Conservation (phyloP, 2,888 invertebrate species). For the Andrena camellia region DNA sequence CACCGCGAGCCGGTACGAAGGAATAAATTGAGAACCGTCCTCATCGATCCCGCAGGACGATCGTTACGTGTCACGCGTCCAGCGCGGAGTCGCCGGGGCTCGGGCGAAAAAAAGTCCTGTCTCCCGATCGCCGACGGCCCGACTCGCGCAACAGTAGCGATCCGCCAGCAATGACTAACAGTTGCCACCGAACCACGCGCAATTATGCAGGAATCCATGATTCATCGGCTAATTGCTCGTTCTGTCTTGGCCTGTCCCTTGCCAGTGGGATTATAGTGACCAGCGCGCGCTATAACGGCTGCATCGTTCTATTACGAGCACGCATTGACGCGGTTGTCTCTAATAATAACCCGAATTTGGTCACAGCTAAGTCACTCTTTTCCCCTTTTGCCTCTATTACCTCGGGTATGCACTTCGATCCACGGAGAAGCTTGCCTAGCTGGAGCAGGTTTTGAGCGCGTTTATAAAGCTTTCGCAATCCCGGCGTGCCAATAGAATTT, state of each 20-base stretch:
- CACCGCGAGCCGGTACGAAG: conserved; percentile 24
- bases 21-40: conserved; percentile 13
- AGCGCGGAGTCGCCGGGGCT: conserved; percentile 22
- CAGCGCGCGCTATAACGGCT: conserved; percentile 8
- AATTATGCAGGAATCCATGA: conserved; percentile 30
- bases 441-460: conserved; percentile 15
- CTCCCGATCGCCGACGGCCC: conserved; percentile 10
- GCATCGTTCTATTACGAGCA: conserved; percentile 24
- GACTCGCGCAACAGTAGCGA: neutral
- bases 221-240: conserved; percentile 27
- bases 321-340: conserved; percentile 8
- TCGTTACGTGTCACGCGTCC: conserved; percentile 38
- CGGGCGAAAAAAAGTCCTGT: conserved; percentile 42
- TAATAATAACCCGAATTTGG: conserved; percentile 48
- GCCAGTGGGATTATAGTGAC: neutral
- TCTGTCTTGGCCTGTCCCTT: conserved; percentile 17
- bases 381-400: conserved; percentile 12
- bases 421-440: conserved; percentile 17
- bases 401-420: conserved; percentile 13
- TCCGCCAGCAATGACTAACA: neutral
- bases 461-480: conserved; percentile 39
- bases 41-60: conserved; percentile 57
- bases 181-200: neutral
- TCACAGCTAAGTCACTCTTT: conserved; percentile 12
- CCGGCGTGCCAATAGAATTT: conserved; percentile 36